Evolutionary conservation across 2,888 invertebrate species (phyloP), one percentile per base, ranked within the genome.

Genomic region (Tortrix viridana): DNA sequence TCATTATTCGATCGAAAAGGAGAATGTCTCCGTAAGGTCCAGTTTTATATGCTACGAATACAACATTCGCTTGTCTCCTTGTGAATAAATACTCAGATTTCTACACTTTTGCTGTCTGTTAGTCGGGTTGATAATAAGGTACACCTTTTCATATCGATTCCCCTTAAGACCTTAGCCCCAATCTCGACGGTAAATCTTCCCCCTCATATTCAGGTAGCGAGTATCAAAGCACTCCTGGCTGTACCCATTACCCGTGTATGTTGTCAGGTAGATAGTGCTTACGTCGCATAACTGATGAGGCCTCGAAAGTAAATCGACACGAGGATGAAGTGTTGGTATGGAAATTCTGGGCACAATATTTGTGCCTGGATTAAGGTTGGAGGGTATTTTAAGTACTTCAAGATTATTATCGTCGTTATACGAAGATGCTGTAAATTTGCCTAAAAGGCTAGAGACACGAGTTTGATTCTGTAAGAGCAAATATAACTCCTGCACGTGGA

Each of bases 181-280:
- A 41, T 41, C 20, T 48, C 32, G n/a, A 16, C 32, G 9, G 12
- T 18, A 49, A 32, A 49, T 32, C 19, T 18, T 18, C 18, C 4
- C 18, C 32, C 49, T 32, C 12, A 49, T 49, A 49, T 49, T 49
- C 49, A 32, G 49, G 18, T 16, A 3, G 49, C 49, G 32, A 32
- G 1, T 49, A 32, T 12, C 12, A 16, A 26, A 32, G 49, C 32
- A 49, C 48, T 18, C 9, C 23, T 18, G 22, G 20, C 37, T 22
- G 38, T 47, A 41, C 41, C 57, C 19, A 58, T 58, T 58, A 60
- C 54, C 60, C 19, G 52, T 20, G 38, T 47, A 52, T 18, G 60
- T 53, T 22, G 41, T 38, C 47, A 22, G 16, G 16, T 26, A 60
- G 60, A 60, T 58, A 58, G 53, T 46, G 26, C 23, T 46, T 12